These are phyloP conservation scores for Karalla daura DNA, from an alignment of 2,797 vertebrate genomes.

Conservation along the genomic window DNA sequence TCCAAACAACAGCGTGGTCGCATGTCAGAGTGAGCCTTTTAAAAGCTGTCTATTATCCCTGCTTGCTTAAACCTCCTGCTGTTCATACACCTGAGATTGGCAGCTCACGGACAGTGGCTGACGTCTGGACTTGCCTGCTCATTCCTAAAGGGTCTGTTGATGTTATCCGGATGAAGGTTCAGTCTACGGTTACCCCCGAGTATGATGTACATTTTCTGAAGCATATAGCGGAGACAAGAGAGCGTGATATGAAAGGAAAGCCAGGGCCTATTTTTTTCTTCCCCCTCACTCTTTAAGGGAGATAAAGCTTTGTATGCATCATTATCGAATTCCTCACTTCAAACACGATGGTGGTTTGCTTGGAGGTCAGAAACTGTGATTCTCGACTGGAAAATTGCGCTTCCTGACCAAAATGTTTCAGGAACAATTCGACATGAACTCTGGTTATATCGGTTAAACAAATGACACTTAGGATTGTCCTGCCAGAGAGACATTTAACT, in stretches of 20 bases:
- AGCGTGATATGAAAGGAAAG: constrained; percentile 5
- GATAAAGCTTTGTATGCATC: not conserved
- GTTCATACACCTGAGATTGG: constrained; percentile 9
- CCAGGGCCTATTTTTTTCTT: not conserved
- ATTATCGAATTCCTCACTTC: constrained; percentile 5
- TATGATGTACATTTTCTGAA: not conserved
- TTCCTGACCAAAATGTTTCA: too few species aligned
- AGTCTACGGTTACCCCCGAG: constrained; percentile 12
- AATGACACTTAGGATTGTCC: too few species aligned
- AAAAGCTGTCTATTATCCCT: constrained; percentile 23
- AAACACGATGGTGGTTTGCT: not conserved
- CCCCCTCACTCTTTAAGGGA: too few species aligned
- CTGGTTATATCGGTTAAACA: not conserved
- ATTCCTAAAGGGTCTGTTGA: constrained; percentile 51
- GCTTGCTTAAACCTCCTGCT: constrained; percentile 2
- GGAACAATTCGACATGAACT: not conserved
- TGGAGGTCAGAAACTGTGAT: not conserved
- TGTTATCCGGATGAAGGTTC: constrained; percentile 46
- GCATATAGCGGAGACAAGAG: constrained; percentile 1
- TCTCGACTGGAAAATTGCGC: too few species aligned
- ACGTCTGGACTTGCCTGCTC: constrained; percentile 57
- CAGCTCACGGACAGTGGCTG: constrained; percentile 3
- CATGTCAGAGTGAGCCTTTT: not conserved
- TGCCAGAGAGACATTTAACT: too few species aligned
- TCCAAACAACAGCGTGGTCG: constrained; percentile 55